Evolutionary conservation across 2,888 invertebrate genomes (phyloP), one percentile per base, ranked within the genome.

Genomic region (Amphipyra tragopoginis): DNA sequence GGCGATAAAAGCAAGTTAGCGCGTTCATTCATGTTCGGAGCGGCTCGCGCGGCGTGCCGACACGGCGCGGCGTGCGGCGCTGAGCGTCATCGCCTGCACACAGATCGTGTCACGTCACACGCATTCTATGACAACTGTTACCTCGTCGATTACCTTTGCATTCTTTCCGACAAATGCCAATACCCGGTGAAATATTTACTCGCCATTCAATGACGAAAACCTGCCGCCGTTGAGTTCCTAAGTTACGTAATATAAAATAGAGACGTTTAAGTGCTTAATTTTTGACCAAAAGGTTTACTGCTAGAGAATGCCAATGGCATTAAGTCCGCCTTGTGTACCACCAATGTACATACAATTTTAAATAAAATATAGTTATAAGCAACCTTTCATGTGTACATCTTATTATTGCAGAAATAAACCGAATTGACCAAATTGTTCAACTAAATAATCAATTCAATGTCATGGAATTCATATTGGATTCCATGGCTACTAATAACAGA

Each of bases 1-100:
- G 85, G 85, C 86, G 88, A 92, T 91, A 93, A 93, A 92, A 90
- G 89, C 87, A 86, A 83, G 85, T 84, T 80, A 84, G 82, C 84
- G 79, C 78, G 85, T 84, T 84, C 88, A 88, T 88, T 88, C 85
- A 88, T 84, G 86, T 74, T 72, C 52, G 54, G 58, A 73, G 62
- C 56, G 56, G 67, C 51, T 44, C 2, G 65, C 71, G 70, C 62
- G 72, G 67, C 75, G 62, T 48, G 64, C 55, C 64, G 65, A 57
- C 57, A 21, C 1, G 21, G 67, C 75, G 62, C 1, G 21, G 67
- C 75, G 62, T 48, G 64, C 55, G 62, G 63, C 60, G 68, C 67
- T 57, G 50, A 43, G 45, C 59, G 53, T 58, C 65, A 61, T 59
- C 70, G 67, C 65, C 55, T 73, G 69, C 64, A 69, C 68, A 66